Percentiles rank a stretch among this genome's conserved stretches.
Conservation (phyloP, 2,113 vertebrate species). For the Notechis scutatus region DNA sequence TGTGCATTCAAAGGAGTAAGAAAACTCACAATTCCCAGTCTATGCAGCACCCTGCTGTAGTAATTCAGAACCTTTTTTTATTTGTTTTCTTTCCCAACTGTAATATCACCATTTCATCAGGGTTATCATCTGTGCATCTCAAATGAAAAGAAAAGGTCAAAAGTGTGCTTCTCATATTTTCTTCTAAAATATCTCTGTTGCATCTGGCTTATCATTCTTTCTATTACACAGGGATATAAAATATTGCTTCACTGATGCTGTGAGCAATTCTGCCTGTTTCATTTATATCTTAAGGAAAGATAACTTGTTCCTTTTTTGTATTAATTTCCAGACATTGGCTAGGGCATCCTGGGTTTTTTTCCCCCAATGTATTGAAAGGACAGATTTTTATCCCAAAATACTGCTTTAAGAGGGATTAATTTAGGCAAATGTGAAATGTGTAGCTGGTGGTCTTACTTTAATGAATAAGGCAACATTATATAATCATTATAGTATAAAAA, state of each 20-base stretch:
- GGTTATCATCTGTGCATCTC: conserved; percentile 6
- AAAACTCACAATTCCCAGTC: background rate
- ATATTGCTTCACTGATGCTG: background rate
- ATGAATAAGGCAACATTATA: background rate
- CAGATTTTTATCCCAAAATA: background rate
- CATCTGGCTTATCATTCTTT: conserved; percentile 9
- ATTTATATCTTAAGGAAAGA: conserved; percentile 16
- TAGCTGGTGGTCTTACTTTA: background rate
- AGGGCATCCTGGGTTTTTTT: background rate
- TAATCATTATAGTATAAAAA: background rate
- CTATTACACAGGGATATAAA: conserved; percentile 9
- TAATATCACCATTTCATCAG: background rate
- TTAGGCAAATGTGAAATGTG: background rate
- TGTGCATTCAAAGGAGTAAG: conserved; percentile 2
- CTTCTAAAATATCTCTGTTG: conserved; percentile 12
- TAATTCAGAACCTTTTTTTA: background rate
- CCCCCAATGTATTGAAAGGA: background rate
- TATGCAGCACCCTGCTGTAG: background rate
- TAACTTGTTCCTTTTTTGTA: conserved; percentile 4
- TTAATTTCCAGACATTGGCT: background rate
- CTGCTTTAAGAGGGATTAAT: background rate
- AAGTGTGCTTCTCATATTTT: conserved; percentile 14
- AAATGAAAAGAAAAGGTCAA: background rate
- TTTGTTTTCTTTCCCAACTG: background rate
- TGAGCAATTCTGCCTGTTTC: conserved; percentile 10